Conservation (phyloP, 2,888 invertebrate genomes). For the Orthosia gothica region DNA sequence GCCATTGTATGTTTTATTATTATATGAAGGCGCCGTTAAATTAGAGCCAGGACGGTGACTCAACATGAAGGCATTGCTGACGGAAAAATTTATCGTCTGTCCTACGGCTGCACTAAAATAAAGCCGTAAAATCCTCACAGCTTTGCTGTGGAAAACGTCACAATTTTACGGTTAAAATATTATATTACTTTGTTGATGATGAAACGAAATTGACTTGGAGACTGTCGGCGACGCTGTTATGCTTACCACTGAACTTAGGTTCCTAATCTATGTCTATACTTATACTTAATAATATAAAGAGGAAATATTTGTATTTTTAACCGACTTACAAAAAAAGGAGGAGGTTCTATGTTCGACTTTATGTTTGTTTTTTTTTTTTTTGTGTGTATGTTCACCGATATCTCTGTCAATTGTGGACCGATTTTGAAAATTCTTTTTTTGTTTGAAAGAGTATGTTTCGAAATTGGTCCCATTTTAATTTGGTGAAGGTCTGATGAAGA, state of each 20-base stretch:
- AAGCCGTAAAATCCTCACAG: slow-evolving; percentile 67
- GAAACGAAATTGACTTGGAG: slow-evolving; percentile 53
- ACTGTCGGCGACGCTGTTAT: neutral
- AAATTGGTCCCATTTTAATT: too few species aligned
- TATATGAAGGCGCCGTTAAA: slow-evolving; percentile 41
- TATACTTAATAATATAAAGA: too few species aligned
- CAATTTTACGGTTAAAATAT: slow-evolving; percentile 68
- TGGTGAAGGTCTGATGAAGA: too few species aligned
- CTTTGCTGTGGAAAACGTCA: slow-evolving; percentile 56
- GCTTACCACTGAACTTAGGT: neutral
- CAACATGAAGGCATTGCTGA: slow-evolving; percentile 48
- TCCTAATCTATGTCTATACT: too few species aligned
- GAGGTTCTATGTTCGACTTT: too few species aligned
- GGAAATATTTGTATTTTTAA: too few species aligned
- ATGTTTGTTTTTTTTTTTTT: too few species aligned
- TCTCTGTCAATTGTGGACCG: too few species aligned
- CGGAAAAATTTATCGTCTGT: slow-evolving; percentile 69
- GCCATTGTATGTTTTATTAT: slow-evolving; percentile 48
- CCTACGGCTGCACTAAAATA: slow-evolving; percentile 71
- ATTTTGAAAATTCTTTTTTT: too few species aligned
- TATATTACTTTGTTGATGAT: slow-evolving; percentile 66
- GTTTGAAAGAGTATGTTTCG: too few species aligned
- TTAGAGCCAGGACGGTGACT: slow-evolving; percentile 35
- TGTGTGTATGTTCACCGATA: too few species aligned
- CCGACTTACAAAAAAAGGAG: too few species aligned